These are phyloP conservation scores for Anagyrus pseudococci DNA, from an alignment of 2,888 invertebrate species.

Conservation along the genomic window DNA sequence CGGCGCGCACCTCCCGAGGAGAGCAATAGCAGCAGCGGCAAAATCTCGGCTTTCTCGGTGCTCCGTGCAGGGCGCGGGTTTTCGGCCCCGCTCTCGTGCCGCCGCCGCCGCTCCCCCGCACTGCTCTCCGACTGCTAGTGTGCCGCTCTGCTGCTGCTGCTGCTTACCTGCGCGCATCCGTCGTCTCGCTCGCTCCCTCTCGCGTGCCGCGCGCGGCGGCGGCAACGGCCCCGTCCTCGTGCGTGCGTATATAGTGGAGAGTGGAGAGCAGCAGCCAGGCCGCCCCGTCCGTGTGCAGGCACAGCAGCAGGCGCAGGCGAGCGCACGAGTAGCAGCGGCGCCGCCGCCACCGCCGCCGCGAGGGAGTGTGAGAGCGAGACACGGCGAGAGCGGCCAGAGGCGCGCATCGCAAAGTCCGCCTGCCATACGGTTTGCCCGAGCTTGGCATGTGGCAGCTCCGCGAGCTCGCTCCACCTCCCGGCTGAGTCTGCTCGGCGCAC, in stretches of 20 bases:
- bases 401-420: conserved; percentile 7
- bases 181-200: background rate
- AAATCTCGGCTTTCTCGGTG: too few species aligned
- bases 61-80: too few species aligned
- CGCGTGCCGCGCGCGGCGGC: background rate
- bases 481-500: conserved; percentile 18
- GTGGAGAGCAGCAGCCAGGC: background rate
- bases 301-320: background rate
- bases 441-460: conserved; percentile 36
- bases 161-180: background rate
- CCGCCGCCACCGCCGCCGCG: background rate
- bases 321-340: background rate
- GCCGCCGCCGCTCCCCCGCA: background rate
- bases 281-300: too few species aligned
- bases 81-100: background rate
- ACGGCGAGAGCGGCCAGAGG: background rate
- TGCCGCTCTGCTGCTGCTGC: conserved; percentile 42
- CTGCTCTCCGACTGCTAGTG: background rate
- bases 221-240: too few species aligned
- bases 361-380: background rate
- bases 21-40: too few species aligned
- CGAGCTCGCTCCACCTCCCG: conserved; percentile 15
- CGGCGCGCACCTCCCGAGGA: too few species aligned
- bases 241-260: too few species aligned
- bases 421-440: conserved; percentile 38